Base-by-base conservation (phyloP, 2,113 vertebrate species). In the Piliocolobus tephrosceles region DNA sequence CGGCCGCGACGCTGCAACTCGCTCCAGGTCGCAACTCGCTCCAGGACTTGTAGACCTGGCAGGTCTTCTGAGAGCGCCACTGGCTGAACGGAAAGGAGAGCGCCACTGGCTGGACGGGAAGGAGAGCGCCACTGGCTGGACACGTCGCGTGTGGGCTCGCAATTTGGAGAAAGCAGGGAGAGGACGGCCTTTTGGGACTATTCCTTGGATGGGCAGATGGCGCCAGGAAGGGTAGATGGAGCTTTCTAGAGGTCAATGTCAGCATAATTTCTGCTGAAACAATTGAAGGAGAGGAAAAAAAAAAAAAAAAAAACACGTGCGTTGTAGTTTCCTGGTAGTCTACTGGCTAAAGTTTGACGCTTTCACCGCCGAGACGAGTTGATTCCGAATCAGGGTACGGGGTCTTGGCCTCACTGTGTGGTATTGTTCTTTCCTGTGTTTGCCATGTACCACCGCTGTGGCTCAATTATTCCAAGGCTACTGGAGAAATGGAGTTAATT, bases 361-460 rank as follows among this genome's bases (percentile, higher is more conserved):
- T n/a, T 35, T 79, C 47, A 32, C 40, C 0, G 17, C 9, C 0
- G 22, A 1, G 16, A 4, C 22, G 6, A 0, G 70, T 58, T 8
- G 22, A 80, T 70, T 57, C 73, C 47, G 0, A 10, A 22, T n/a
- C 1, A 25, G 12, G 50, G 40, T 22, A 9, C 8, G 27, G 3
- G 8, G 12, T 16, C 7, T 72, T 1, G 2, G 3, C 14, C 22
- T 38, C 18, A 38, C 32, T 17, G 22, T 35, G 27, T 6, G 2
- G 12, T 55, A 22, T 30, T 30, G 20, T 2, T 7, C 10, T 18
- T 43, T 10, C 1, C 5, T 43, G 23, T 11, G 8, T 9, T 14
- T 3, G 2, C 4, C 6, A 0, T 9, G 6, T 47, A 32, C 25
- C 45, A 52, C 17, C 13, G 2, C 55, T 30, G 2, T 9, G 1